Evolutionary conservation across 2,113 vertebrate species (phyloP).

Genomic region (Orientallactaga bullata): DNA sequence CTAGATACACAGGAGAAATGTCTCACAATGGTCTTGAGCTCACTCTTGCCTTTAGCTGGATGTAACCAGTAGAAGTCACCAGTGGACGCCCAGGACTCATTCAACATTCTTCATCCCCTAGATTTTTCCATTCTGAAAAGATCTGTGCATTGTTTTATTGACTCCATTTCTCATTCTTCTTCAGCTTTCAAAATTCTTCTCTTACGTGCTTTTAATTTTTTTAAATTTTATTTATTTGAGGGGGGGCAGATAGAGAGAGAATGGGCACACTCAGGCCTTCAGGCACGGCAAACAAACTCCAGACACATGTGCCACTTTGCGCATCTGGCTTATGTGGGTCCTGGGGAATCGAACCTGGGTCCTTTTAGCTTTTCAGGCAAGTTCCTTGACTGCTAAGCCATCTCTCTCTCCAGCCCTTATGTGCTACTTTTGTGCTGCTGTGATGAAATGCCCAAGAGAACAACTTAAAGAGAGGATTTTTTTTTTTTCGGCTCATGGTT

Average conservation of each 20-base stretch:
- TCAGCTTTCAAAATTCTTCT: not conserved
- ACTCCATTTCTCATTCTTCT: not conserved
- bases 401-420: no score
- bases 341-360: no score
- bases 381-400: no score
- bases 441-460: not conserved
- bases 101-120: not conserved
- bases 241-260: no score
- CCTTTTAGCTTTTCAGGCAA: no score
- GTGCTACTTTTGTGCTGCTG: not conserved
- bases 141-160: not conserved
- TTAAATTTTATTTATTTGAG: not conserved
- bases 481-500: not conserved
- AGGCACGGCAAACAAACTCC: no score
- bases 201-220: not conserved
- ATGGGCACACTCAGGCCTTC: no score
- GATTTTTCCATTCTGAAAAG: conserved; percentile 23
- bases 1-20: not conserved
- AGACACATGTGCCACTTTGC: no score
- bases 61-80: not conserved
- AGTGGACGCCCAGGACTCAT: not conserved
- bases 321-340: no score
- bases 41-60: not conserved
- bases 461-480: not conserved
- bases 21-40: not conserved